Evolutionary conservation across 2,888 invertebrate genomes (phyloP).

Genomic region (Saturnia pavonia): DNA sequence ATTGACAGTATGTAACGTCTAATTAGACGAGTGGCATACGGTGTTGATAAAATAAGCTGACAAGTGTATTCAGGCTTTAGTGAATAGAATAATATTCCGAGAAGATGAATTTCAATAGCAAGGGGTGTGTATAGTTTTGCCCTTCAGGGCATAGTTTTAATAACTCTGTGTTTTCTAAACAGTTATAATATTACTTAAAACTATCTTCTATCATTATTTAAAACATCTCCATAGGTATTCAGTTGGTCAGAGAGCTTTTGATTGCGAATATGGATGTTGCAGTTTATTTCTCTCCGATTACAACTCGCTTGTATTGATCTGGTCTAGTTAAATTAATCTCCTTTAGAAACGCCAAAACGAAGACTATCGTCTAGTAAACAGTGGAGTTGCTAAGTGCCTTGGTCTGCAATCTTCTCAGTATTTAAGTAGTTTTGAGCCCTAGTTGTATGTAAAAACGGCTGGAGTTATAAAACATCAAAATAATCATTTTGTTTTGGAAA

Average conservation of each 20-base stretch:
- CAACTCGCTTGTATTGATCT: not conserved
- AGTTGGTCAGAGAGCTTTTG: not conserved
- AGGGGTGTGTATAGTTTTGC: conserved; percentile 36
- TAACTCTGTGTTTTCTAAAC: conserved; percentile 35
- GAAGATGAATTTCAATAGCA: conserved; percentile 55
- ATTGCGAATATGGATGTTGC: not conserved
- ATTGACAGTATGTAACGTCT: conserved; percentile 69
- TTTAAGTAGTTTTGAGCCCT: not conserved
- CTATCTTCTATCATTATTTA: not conserved
- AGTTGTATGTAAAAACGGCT: not conserved
- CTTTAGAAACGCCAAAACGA: not conserved
- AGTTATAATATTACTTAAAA: not conserved
- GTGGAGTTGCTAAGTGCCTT: not conserved
- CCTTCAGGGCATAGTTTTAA: conserved; percentile 30
- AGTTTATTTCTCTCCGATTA: not conserved
- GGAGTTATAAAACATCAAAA: not conserved
- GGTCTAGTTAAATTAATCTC: not conserved
- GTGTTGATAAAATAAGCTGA: conserved; percentile 50
- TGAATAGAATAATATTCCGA: conserved; percentile 64
- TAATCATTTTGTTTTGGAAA: not conserved
- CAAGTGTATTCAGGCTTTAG: conserved; percentile 48
- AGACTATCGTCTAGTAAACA: not conserved
- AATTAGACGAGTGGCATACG: conserved; percentile 71
- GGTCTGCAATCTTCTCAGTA: not conserved
- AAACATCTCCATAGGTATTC: not conserved